Evolutionary conservation across 2,113 vertebrate genomes (phyloP), one percentile per base, ranked within the genome.

Genomic region (Macrotus californicus): DNA sequence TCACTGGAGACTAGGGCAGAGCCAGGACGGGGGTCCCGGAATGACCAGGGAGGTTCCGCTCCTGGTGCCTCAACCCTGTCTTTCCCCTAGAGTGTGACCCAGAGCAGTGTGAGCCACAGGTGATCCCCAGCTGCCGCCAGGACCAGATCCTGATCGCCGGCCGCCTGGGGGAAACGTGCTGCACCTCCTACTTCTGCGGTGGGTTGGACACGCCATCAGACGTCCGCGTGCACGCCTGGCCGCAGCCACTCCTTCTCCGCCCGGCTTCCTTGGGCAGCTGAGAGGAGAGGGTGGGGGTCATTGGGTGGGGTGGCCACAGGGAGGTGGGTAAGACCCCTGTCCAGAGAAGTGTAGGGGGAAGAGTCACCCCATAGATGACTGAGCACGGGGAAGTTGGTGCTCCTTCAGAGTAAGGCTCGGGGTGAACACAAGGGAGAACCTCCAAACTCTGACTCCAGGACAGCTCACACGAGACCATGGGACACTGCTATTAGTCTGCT

Each of bases 131-230:
- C 85, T 99, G 99, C 96, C 98, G 97, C 82, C 98, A 98, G 1
- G 99, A 99, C 98, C 99, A 99, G 98, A 99, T 96, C 0, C 94
- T 99, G n/a, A 98, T 99, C 46, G 93, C 98, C 7, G 98, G 98
- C 93, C 98, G 96, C 59, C 98, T 99, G 29, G 99, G 99, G 52
- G 98, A 98, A 61, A 99, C 99, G 61, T 99, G 99, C 98, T 99
- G 99, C 41, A 95, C 99, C 69, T 98, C 99, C 24, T 98, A 99
- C 95, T 99, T 99, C 94, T 99, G 99, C 94, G 98, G 99, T 99
- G 97, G 97, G 98, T 83, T 83, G 16, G 54, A 22, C 0, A 0
- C 1, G 69, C 41, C 54, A 0, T 36, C 10, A 0, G 15, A 1
- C 5, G 12, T 13, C 36, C 21, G 46, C 26, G 0, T 2, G 66